Percentiles rank a stretch among this genome's conserved stretches.
phyloP scores from a whole-genome alignment of 2,888 invertebrate genomes.

The Aphidius colemani region DNA sequence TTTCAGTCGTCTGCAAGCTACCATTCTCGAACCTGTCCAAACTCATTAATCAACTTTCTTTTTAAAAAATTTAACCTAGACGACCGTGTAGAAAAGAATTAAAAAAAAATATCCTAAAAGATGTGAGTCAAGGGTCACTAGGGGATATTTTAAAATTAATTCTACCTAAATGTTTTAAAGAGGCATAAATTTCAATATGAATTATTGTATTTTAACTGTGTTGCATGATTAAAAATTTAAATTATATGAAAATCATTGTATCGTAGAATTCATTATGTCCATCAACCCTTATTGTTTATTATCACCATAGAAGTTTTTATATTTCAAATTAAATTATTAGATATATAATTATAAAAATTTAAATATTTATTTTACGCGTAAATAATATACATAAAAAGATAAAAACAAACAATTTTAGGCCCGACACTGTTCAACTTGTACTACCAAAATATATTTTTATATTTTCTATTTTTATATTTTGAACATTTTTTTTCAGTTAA shows the following conservation, averaged over 20 bases:
- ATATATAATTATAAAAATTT: too few species aligned
- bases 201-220: not conserved
- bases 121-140: not conserved
- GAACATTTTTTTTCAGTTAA: too few species aligned
- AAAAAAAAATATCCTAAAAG: constrained; percentile 17
- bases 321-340: too few species aligned
- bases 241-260: constrained; percentile 36
- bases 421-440: too few species aligned
- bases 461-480: not conserved
- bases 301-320: not conserved
- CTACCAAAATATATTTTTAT: not conserved
- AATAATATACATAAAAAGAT: too few species aligned
- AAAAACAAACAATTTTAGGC: too few species aligned
- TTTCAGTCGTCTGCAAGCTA: constrained; percentile 16
- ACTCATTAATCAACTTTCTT: constrained; percentile 35
- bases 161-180: too few species aligned
- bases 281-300: not conserved
- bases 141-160: too few species aligned
- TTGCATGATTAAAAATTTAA: constrained; percentile 35
- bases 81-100: constrained; percentile 13
- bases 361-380: too few species aligned
- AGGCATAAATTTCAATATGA: too few species aligned
- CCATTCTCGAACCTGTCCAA: constrained; percentile 39
- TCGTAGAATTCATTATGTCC: constrained; percentile 26
- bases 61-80: constrained; percentile 27